Evolutionary conservation across 2,888 invertebrate genomes (phyloP).

Genomic region (Hemicrepidius hirtus): DNA sequence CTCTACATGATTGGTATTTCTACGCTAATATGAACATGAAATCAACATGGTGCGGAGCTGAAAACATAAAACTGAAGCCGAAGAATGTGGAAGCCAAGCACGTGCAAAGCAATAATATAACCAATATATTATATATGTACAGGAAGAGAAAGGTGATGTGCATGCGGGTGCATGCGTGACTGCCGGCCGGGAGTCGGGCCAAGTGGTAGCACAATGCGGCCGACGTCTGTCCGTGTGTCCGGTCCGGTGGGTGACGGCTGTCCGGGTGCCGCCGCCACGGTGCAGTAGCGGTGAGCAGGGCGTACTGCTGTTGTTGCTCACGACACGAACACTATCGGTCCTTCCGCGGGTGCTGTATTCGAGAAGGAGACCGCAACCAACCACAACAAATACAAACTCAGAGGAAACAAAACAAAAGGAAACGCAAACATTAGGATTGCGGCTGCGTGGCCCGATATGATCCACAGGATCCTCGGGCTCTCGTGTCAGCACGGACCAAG

Average conservation of each 20-base stretch:
- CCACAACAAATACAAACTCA: slow-evolving; percentile 64
- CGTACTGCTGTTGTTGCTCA: slow-evolving; percentile 73
- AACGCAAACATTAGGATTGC: slow-evolving; percentile 65
- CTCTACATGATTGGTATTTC: slow-evolving; percentile 59
- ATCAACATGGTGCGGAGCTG: slow-evolving; percentile 53
- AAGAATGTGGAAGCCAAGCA: slow-evolving; percentile 65
- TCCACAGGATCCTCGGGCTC: slow-evolving; percentile 60
- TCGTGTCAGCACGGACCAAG: slow-evolving; percentile 67
- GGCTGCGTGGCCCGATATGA: slow-evolving; percentile 65
- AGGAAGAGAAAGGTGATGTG: slow-evolving; percentile 44
- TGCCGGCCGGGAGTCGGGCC: slow-evolving; percentile 71
- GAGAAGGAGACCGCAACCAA: slow-evolving; percentile 85
- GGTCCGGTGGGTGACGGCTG: slow-evolving; percentile 73
- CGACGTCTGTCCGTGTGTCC: slow-evolving; percentile 63
- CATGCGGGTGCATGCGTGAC: slow-evolving; percentile 70
- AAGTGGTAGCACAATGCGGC: slow-evolving; percentile 61
- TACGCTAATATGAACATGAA: slow-evolving; percentile 58
- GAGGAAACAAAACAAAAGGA: slow-evolving; percentile 58
- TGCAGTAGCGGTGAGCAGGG: slow-evolving; percentile 76
- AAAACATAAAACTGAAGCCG: slow-evolving; percentile 49
- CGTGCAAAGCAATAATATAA: slow-evolving; percentile 63
- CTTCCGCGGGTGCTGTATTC: slow-evolving; percentile 89
- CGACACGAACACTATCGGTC: slow-evolving; percentile 74
- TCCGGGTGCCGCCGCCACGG: slow-evolving; percentile 70
- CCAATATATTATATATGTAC: slow-evolving; percentile 32